phyloP scores from a whole-genome alignment of 2,888 invertebrate species.

The Apodemia mormo region DNA sequence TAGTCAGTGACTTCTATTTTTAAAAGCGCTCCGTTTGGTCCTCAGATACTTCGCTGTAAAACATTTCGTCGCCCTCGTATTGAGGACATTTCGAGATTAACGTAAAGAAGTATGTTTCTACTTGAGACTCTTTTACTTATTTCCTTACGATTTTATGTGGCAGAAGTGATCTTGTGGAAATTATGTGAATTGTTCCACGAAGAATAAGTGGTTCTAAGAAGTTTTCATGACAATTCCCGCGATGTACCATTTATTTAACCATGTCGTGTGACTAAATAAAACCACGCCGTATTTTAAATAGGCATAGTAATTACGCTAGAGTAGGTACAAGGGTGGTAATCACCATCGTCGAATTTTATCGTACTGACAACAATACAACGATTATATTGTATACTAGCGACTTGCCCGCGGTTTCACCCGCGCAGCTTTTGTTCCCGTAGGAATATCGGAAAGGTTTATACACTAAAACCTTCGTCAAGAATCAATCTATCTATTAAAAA shows the following conservation, averaged over 20 bases:
- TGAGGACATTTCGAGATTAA: constrained; percentile 57
- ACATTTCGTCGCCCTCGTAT: constrained; percentile 55
- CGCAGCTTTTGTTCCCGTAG: no score
- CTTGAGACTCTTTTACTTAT: constrained; percentile 59
- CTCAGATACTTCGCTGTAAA: constrained; percentile 50
- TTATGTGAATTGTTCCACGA: constrained; percentile 41
- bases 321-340: no score
- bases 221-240: not conserved
- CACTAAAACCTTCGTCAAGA: no score
- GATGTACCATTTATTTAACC: not conserved
- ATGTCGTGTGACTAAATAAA: no score
- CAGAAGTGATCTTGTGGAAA: constrained; percentile 61
- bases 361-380: no score
- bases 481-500: no score
- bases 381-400: no score
- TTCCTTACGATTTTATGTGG: constrained; percentile 28
- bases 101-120: constrained; percentile 63
- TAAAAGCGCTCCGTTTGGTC: constrained; percentile 41
- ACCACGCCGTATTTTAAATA: no score
- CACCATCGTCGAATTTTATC: no score
- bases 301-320: no score
- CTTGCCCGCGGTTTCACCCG: no score
- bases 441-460: no score
- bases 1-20: constrained; percentile 20
- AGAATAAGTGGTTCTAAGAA: not conserved